Evolutionary conservation across 2,888 invertebrate genomes (phyloP).

Genomic region (Didymodactylos carnosus): DNA sequence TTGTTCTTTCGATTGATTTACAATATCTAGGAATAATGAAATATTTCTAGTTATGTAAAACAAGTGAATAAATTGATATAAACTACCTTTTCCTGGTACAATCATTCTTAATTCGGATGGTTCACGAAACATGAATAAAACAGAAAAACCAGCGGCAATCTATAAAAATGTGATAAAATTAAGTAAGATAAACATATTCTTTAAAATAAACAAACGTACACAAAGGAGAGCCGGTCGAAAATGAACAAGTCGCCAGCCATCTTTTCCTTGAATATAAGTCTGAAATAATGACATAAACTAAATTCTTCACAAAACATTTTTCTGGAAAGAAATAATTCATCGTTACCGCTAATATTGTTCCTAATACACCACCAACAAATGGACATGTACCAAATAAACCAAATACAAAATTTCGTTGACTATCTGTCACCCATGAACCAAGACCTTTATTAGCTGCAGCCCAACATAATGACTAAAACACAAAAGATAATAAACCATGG

Average conservation of each 20-base stretch:
- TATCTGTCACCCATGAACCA: slow-evolving; percentile 35
- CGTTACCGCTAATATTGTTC: slow-evolving; percentile 34
- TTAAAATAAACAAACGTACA: slow-evolving; percentile 21
- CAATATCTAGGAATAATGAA: neutral
- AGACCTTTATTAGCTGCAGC: slow-evolving; percentile 36
- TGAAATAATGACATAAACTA: slow-evolving; percentile 16
- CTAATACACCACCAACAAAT: slow-evolving; percentile 36
- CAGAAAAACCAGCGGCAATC: slow-evolving; percentile 23
- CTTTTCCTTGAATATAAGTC: slow-evolving; percentile 29
- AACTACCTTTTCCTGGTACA: slow-evolving; percentile 27
- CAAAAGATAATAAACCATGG: neutral
- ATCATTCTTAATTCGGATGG: slow-evolving; percentile 26
- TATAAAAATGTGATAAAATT: neutral
- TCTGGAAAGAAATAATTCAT: neutral
- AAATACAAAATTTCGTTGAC: slow-evolving; percentile 33
- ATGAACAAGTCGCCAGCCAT: slow-evolving; percentile 34
- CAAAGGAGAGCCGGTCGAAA: slow-evolving; percentile 29
- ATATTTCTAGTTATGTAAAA: too few relatives aligned
- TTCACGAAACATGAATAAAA: slow-evolving; percentile 22
- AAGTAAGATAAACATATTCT: neutral
- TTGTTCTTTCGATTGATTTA: neutral
- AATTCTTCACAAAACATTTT: neutral
- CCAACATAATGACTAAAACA: slow-evolving; percentile 34
- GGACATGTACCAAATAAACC: slow-evolving; percentile 37
- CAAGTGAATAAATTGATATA: too few relatives aligned